phyloP scores from a whole-genome alignment of 2,888 invertebrate genomes.

The Drosophila stalkeri region DNA sequence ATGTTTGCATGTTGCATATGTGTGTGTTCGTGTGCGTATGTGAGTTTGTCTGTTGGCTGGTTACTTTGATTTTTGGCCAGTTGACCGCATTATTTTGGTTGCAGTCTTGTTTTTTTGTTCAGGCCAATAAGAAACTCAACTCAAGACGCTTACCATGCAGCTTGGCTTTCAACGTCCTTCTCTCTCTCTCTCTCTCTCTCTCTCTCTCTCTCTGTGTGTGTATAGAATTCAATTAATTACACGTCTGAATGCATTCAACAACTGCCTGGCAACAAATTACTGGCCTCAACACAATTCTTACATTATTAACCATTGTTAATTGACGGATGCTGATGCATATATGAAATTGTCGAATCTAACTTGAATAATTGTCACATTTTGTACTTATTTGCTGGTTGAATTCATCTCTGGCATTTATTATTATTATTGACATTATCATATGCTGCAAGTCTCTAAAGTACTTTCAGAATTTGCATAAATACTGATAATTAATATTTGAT shows the following conservation, averaged over 20 bases:
- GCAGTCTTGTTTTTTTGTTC: conserved; percentile 26
- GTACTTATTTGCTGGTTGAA: not conserved
- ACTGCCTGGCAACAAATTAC: conserved; percentile 35
- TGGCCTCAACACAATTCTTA: conserved; percentile 18
- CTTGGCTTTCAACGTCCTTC: too few relatives aligned
- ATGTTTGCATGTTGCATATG: conserved; percentile 9
- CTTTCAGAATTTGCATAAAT: not conserved
- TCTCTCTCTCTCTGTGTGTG: not conserved
- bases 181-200: not conserved
- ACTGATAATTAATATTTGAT: not conserved
- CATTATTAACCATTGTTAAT: conserved; percentile 75
- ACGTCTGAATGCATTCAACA: conserved; percentile 39
- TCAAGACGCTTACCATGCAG: not conserved
- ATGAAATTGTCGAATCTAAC: not conserved
- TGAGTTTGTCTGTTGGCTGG: conserved; percentile 16
- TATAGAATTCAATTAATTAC: conserved; percentile 31
- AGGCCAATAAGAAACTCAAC: conserved; percentile 18
- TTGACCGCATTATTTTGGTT: conserved; percentile 75
- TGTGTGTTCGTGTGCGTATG: conserved; percentile 4
- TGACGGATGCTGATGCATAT: conserved; percentile 37
- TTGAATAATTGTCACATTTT: not conserved
- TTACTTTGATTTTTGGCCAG: conserved; percentile 70
- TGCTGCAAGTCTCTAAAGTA: not conserved
- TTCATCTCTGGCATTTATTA: not conserved
- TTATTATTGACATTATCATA: not conserved